Evolutionary conservation across 2,113 vertebrate species (phyloP).

Genomic region (Recurvirostra avosetta): DNA sequence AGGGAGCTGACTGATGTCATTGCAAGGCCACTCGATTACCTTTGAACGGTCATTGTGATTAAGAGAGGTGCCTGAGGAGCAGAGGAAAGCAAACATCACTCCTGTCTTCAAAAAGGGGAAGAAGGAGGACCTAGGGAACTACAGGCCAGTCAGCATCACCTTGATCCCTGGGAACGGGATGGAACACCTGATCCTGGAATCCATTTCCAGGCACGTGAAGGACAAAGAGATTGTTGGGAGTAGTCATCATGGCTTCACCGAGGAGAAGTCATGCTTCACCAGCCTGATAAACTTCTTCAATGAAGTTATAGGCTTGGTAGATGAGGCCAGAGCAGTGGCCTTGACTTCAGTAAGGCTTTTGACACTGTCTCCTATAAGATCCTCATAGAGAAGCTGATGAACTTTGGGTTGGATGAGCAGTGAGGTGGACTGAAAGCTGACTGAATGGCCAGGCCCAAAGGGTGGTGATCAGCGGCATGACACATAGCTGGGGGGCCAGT

Average conservation of each 20-base stretch:
- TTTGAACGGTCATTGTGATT: neutral
- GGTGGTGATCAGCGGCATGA: neutral
- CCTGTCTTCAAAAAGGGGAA: neutral
- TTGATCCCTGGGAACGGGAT: neutral
- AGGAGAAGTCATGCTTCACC: neutral
- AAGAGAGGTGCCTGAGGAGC: neutral
- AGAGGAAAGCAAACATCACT: neutral
- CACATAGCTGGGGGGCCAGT: neutral
- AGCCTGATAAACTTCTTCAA: neutral
- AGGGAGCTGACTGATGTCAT: neutral
- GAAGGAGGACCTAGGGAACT: neutral
- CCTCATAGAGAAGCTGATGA: neutral
- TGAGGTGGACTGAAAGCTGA: neutral
- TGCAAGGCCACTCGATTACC: neutral
- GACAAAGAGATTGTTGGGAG: neutral
- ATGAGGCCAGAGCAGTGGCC: neutral
- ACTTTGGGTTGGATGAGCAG: neutral
- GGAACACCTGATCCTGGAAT: neutral
- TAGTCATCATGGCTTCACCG: neutral
- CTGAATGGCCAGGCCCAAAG: neutral
- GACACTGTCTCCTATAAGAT: neutral
- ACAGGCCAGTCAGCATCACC: neutral
- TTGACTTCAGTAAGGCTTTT: neutral
- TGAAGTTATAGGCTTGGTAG: neutral
- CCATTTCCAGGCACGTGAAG: neutral